Conservation (phyloP, 2,113 vertebrate species). For the Megatriorchis doriae region DNA sequence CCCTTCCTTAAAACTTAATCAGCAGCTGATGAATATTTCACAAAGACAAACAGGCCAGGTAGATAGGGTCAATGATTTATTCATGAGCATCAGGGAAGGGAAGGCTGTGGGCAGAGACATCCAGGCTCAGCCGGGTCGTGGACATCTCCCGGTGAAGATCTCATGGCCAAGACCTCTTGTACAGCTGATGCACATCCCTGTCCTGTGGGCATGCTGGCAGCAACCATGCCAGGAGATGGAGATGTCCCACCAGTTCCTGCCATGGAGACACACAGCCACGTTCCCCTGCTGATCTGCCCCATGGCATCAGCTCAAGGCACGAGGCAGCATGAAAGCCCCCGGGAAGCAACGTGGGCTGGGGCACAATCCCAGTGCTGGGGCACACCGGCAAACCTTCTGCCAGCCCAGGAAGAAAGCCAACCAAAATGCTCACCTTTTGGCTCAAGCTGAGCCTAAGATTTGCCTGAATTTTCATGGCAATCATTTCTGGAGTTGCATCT, state of each 20-base stretch:
- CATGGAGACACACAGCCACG: too few relatives aligned
- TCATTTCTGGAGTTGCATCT: neutral
- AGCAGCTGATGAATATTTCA: conserved; percentile 59
- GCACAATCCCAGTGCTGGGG: neutral
- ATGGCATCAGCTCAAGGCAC: neutral
- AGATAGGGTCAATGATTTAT: conserved; percentile 45
- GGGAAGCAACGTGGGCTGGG: fast-evolving
- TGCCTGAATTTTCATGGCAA: neutral
- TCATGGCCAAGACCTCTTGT: neutral
- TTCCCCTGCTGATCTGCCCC: neutral
- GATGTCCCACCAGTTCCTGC: neutral
- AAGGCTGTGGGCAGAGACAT: neutral
- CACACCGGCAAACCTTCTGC: neutral
- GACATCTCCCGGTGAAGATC: neutral
- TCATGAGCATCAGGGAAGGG: neutral
- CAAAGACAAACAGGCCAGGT: conserved; percentile 63
- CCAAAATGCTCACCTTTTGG: neutral
- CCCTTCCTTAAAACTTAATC: conserved; percentile 66
- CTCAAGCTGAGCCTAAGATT: neutral
- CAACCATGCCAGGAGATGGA: neutral
- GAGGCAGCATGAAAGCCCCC: neutral
- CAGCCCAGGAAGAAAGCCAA: neutral
- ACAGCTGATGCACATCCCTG: neutral
- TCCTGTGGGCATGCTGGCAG: neutral
- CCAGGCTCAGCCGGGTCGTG: neutral